Conservation (phyloP, 2,797 vertebrate genomes). For the Smutsia temminckii region DNA sequence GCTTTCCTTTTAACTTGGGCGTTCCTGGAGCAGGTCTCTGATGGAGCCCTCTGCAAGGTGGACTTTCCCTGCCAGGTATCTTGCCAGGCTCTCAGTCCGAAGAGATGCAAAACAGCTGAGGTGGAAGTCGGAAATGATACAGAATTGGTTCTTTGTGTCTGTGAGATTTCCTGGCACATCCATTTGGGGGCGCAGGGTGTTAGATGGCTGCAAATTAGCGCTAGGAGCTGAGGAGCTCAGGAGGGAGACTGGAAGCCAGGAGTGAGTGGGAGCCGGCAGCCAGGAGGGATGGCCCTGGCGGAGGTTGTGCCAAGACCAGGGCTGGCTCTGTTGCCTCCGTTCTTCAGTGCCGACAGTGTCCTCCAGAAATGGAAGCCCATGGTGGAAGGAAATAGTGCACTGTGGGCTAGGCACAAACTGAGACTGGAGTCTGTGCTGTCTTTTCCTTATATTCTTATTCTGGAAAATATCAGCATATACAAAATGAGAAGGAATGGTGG, state of each 20-base stretch:
- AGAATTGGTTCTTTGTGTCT: slow-evolving; percentile 58
- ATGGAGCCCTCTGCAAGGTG: background rate
- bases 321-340: background rate
- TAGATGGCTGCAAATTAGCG: background rate
- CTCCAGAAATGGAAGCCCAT: background rate
- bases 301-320: background rate
- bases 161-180: slow-evolving; percentile 54
- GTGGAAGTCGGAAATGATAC: background rate
- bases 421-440: background rate
- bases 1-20: slow-evolving; percentile 49
- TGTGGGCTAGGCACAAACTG: background rate
- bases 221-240: background rate
- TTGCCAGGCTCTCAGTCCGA: background rate
- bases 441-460: slow-evolving; percentile 23
- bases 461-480: slow-evolving; percentile 15
- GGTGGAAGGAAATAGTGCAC: background rate
- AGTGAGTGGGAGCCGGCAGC: background rate
- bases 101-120: slow-evolving; percentile 41
- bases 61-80: slow-evolving; percentile 35
- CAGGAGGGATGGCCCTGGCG: background rate
- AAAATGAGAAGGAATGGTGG: background rate
- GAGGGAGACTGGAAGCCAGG: background rate
- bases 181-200: background rate
- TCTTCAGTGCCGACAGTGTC: background rate
- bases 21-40: slow-evolving; percentile 14